phyloP scores from a whole-genome alignment of 2,113 vertebrate species.

The Oncorhynchus kisutch region DNA sequence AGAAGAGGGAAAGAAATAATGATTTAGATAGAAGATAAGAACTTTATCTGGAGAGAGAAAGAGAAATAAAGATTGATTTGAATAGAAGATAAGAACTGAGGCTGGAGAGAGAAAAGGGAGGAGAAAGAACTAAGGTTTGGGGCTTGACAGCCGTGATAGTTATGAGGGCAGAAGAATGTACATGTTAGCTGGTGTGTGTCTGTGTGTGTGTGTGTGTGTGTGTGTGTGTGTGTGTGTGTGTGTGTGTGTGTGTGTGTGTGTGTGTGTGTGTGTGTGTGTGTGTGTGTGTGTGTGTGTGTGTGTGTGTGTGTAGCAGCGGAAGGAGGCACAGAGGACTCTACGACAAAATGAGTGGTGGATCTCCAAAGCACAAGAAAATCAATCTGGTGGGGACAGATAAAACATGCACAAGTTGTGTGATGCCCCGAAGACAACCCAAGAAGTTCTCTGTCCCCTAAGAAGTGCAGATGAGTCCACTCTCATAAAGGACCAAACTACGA shows the following conservation, averaged over 20 bases:
- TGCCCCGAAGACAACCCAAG: no score
- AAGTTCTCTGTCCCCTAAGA: no score
- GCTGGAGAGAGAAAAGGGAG: neutral
- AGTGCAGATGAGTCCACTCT: no score
- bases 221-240: slow-evolving; percentile 13
- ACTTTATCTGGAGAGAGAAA: neutral
- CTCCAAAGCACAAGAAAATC: no score
- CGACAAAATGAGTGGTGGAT: no score
- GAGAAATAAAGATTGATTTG: neutral
- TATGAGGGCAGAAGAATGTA: slow-evolving; percentile 10
- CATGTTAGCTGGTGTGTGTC: slow-evolving; percentile 4
- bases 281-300: slow-evolving; percentile 22
- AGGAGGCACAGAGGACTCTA: no score
- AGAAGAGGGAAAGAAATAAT: slow-evolving; percentile 40
- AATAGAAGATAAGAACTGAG: neutral
- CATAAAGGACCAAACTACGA: no score
- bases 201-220: neutral
- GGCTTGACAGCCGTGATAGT: slow-evolving; percentile 24
- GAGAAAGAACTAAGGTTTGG: neutral
- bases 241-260: slow-evolving; percentile 19
- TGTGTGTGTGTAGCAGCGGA: no score
- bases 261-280: slow-evolving; percentile 12
- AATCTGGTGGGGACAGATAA: no score
- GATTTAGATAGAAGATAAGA: slow-evolving; percentile 16
- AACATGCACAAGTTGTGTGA: no score